phyloP scores from a whole-genome alignment of 1,140 invertebrate species.

The Holcopasites calliopsidis region DNA sequence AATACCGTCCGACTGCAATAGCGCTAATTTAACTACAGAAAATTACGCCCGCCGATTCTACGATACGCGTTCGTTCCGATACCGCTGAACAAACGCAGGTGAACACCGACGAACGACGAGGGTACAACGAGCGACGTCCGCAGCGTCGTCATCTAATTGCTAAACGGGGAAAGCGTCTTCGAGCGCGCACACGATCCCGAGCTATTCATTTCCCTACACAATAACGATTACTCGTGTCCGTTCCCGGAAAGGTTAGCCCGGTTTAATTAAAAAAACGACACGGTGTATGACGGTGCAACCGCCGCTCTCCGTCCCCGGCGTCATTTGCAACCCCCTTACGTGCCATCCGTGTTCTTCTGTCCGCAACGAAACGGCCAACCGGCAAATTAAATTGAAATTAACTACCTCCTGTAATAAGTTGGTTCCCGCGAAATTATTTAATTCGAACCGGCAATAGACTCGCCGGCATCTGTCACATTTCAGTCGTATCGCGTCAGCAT shows the following conservation, averaged over 20 bases:
- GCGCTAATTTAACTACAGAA: conserved; percentile 50
- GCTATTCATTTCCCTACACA: conserved; percentile 57
- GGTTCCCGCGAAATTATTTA: too few species aligned
- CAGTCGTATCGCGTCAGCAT: background rate
- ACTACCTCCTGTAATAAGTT: conserved; percentile 68
- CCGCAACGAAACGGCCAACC: conserved; percentile 56
- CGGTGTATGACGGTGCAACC: conserved; percentile 50
- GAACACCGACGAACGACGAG: background rate
- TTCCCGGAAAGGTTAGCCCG: conserved; percentile 19
- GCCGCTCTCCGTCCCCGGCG: background rate
- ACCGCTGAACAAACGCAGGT: conserved; percentile 22
- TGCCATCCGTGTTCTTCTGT: conserved; percentile 12
- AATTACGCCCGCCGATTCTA: conserved; percentile 41
- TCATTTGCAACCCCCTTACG: background rate
- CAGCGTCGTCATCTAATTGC: conserved; percentile 37
- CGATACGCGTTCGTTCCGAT: conserved; percentile 30
- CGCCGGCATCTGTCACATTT: too few species aligned
- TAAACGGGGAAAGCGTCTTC: conserved; percentile 21
- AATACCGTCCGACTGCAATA: conserved; percentile 35
- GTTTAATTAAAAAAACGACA: conserved; percentile 66
- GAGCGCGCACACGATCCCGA: conserved; percentile 1
- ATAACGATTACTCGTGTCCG: conserved; percentile 62
- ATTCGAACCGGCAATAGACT: too few species aligned
- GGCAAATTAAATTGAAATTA: conserved; percentile 71
- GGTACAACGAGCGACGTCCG: background rate